Evolutionary conservation across 2,888 invertebrate genomes (phyloP).

Genomic region (Cerastoderma edule): DNA sequence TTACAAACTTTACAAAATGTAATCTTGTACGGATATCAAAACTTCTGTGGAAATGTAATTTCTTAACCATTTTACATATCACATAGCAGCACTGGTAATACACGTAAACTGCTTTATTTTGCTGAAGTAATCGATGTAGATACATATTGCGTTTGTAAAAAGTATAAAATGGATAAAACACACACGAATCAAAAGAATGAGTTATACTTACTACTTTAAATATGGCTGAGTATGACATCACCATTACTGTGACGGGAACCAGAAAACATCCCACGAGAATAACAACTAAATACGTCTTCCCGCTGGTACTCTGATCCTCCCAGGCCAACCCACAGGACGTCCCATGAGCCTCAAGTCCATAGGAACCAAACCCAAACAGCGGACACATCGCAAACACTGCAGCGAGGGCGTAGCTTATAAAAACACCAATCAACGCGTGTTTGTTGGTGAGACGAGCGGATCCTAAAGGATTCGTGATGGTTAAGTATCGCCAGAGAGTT

Average conservation of each 20-base stretch:
- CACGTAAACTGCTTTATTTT: too few relatives aligned
- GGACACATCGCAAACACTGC: conserved; percentile 19
- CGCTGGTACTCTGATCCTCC: conserved; percentile 3
- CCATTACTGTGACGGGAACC: conserved; percentile 28
- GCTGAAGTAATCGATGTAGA: too few relatives aligned
- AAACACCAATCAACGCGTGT: conserved; percentile 7
- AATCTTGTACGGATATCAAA: too few relatives aligned
- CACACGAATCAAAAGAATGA: too few relatives aligned
- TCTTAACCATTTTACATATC: too few relatives aligned
- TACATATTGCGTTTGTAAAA: too few relatives aligned
- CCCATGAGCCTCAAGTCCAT: conserved; percentile 36
- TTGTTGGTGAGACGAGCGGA: neutral
- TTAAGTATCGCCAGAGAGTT: conserved; percentile 20
- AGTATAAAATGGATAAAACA: too few relatives aligned
- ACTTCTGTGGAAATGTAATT: too few relatives aligned
- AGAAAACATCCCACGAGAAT: conserved; percentile 23
- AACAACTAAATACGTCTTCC: conserved; percentile 5
- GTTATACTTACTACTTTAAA: conserved; percentile 26
- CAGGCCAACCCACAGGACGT: conserved; percentile 36
- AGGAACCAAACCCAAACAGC: conserved; percentile 30
- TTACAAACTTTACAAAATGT: too few relatives aligned
- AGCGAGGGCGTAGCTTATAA: conserved; percentile 13
- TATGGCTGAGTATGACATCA: conserved; percentile 23
- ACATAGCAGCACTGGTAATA: too few relatives aligned
- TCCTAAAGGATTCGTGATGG: neutral